Conservation (phyloP, 2,113 vertebrate genomes). For the Oenanthe melanoleuca region DNA sequence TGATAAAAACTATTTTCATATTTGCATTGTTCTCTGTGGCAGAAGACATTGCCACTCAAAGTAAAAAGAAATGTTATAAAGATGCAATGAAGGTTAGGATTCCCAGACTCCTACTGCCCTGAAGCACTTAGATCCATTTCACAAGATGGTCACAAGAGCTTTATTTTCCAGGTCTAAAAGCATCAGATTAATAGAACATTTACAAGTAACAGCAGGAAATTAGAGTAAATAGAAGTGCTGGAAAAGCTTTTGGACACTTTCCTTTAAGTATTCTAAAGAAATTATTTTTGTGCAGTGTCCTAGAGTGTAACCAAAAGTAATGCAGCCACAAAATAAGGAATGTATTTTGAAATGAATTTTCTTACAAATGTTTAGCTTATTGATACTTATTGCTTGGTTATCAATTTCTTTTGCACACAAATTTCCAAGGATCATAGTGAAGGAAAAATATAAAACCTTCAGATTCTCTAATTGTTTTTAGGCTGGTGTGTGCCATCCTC, state of each 20-base stretch:
- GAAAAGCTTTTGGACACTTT: slow-evolving; percentile 22
- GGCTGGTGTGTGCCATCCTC: not conserved
- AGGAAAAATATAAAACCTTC: not conserved
- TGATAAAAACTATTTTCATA: not conserved
- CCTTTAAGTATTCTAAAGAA: not conserved
- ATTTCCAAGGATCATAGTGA: not conserved
- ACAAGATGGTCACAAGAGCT: not conserved
- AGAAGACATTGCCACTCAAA: not conserved
- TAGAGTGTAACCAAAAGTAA: slow-evolving; percentile 4
- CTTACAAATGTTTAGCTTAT: slow-evolving; percentile 8
- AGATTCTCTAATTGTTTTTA: not conserved
- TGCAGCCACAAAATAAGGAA: slow-evolving; percentile 13
- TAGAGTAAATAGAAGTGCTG: not conserved
- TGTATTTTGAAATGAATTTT: not conserved
- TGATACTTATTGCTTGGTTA: not conserved
- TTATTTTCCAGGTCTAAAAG: slow-evolving; percentile 10
- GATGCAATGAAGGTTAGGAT: not conserved
- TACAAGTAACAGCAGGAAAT: slow-evolving; percentile 32
- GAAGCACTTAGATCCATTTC: not conserved
- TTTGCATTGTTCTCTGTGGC: not conserved
- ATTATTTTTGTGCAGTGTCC: not conserved
- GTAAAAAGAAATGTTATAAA: not conserved
- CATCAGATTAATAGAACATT: slow-evolving; percentile 29
- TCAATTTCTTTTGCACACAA: not conserved
- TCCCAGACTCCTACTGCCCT: not conserved